phyloP scores from a whole-genome alignment of 2,113 vertebrate species.

The Chunga burmeisteri region DNA sequence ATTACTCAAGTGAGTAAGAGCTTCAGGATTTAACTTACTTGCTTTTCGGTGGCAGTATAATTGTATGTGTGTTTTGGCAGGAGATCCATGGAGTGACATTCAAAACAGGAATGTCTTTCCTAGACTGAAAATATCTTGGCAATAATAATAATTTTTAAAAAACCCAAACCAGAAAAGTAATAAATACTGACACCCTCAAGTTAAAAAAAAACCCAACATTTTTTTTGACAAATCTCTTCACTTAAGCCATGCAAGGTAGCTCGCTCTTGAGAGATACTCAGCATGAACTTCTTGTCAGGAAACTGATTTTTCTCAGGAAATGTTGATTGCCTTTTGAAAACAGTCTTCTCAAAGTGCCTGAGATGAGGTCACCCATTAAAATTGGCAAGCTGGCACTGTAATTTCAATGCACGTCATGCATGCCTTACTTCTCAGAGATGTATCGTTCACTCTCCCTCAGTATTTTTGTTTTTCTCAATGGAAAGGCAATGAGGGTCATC shows the following conservation, averaged over 20 bases:
- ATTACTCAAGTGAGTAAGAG: not conserved
- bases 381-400: not conserved
- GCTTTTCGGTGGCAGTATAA: not conserved
- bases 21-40: not conserved
- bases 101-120: not conserved
- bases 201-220: fast-evolving
- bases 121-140: not conserved
- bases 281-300: not conserved
- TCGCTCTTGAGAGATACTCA: not conserved
- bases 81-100: not conserved
- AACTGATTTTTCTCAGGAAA: not conserved
- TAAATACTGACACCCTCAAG: not conserved
- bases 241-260: not conserved
- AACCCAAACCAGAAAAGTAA: not conserved
- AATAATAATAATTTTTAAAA: not conserved
- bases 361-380: not conserved
- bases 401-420: not conserved
- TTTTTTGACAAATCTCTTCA: not conserved
- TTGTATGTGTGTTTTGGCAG: not conserved
- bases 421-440: not conserved
- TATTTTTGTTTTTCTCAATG: not conserved
- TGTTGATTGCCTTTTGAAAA: not conserved
- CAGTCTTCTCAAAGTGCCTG: not conserved
- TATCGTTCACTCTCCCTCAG: not conserved
- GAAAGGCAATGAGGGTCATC: not conserved